These are phyloP conservation scores for Cetonia aurata DNA, from an alignment of 2,888 invertebrate species.

Conservation along the genomic window DNA sequence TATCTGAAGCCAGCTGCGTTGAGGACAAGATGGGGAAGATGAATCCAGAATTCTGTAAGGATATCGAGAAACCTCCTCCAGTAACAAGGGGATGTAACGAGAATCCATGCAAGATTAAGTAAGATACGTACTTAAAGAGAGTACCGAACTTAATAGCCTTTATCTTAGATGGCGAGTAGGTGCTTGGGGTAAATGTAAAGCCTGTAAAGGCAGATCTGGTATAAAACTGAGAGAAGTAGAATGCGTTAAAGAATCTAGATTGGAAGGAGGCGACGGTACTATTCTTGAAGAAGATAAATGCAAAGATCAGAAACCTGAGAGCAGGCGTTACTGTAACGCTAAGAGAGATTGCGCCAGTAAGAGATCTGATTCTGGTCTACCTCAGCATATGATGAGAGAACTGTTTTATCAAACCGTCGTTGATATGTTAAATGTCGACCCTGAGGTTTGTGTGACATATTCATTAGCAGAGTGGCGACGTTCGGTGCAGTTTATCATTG, in stretches of 20 bases:
- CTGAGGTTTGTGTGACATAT: slow-evolving; percentile 25
- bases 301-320: slow-evolving; percentile 55
- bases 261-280: slow-evolving; percentile 66
- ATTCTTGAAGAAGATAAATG: slow-evolving; percentile 63
- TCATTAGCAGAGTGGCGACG: too few relatives aligned
- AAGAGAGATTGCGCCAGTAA: slow-evolving; percentile 59
- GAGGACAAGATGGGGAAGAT: slow-evolving; percentile 75
- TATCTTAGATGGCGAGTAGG: slow-evolving; percentile 73
- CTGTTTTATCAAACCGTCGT: slow-evolving; percentile 60
- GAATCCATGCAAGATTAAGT: slow-evolving; percentile 68
- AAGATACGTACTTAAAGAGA: slow-evolving; percentile 39
- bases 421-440: slow-evolving; percentile 44
- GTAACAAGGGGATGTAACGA: slow-evolving; percentile 67
- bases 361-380: slow-evolving; percentile 53
- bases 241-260: slow-evolving; percentile 67
- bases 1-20: slow-evolving; percentile 70
- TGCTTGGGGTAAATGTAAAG: slow-evolving; percentile 74
- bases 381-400: slow-evolving; percentile 57
- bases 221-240: slow-evolving; percentile 66
- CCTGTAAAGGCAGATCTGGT: slow-evolving; percentile 68
- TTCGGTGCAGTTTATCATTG: too few relatives aligned
- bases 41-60: slow-evolving; percentile 69
- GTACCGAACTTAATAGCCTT: background rate
- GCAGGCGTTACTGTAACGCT: slow-evolving; percentile 63
- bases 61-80: slow-evolving; percentile 63